Evolutionary conservation across 2,797 vertebrate species (phyloP).

Genomic region (Trematomus bernacchii): DNA sequence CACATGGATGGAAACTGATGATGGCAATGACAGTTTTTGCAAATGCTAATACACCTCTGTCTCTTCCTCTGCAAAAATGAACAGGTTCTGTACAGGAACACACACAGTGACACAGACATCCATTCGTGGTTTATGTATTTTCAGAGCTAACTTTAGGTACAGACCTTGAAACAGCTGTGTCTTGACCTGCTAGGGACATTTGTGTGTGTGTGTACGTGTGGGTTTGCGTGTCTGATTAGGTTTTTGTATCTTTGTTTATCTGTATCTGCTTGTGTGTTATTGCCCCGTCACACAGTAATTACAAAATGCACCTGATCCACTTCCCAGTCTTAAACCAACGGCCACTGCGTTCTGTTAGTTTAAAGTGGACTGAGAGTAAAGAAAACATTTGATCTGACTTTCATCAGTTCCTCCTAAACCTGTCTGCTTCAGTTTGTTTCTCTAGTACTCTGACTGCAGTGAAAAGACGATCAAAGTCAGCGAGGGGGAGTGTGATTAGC

Average conservation of each 20-base stretch:
- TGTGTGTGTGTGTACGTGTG: neutral
- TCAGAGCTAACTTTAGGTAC: constrained; percentile 46
- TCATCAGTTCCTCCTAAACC: constrained; percentile 46
- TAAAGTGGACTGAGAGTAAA: constrained; percentile 23
- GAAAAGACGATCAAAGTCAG: constrained; percentile 55
- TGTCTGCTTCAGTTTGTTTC: constrained; percentile 24
- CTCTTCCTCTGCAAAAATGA: constrained; percentile 27
- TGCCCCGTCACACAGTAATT: constrained; percentile 56
- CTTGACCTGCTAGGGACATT: constrained; percentile 55
- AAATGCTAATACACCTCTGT: constrained; percentile 41
- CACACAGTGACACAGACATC: constrained; percentile 34
- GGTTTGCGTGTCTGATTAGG: neutral
- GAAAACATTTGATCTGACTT: constrained; percentile 54
- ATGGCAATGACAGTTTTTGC: constrained; percentile 33
- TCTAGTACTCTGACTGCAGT: constrained; percentile 2
- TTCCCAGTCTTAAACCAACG: constrained; percentile 14
- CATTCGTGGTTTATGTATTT: constrained; percentile 54
- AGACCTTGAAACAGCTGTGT: constrained; percentile 65
- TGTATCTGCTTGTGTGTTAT: constrained; percentile 37
- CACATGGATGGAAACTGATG: constrained; percentile 52
- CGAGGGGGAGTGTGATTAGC: constrained; percentile 41
- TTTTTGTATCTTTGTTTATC: constrained; percentile 15
- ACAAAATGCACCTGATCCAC: constrained; percentile 70
- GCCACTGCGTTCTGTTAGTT: constrained; percentile 12
- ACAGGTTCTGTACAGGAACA: constrained; percentile 28